Conservation (phyloP, 2,113 vertebrate species). For the western clawed frog (Xenopus tropicalis) region UCB_Xtro_10.0 CM004447.2:39480501-39481000, state of each 20-base stretch:
- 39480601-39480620: conserved; percentile 95
- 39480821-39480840: no score
- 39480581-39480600: conserved; percentile 95
- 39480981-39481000: no score
- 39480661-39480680: conserved; percentile 90
- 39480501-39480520: conserved; percentile 32
- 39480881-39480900: no score
- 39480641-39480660: conserved; percentile 89
- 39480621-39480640: conserved; percentile 86
- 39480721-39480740: neutral
- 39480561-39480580: conserved; percentile 93
- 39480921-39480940: no score
- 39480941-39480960: no score
- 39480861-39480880: no score
- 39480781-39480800: no score
- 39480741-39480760: neutral
- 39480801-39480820: no score
- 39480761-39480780: conserved; percentile 6
- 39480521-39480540: conserved; percentile 22
- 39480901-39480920: no score
- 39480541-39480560: conserved; percentile 81
- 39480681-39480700: conserved; percentile 73
- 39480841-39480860: no score
- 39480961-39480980: no score
- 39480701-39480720: conserved; percentile 25